Base-by-base conservation (phyloP, 2,797 vertebrate genomes). In the Molossus molossus region DNA sequence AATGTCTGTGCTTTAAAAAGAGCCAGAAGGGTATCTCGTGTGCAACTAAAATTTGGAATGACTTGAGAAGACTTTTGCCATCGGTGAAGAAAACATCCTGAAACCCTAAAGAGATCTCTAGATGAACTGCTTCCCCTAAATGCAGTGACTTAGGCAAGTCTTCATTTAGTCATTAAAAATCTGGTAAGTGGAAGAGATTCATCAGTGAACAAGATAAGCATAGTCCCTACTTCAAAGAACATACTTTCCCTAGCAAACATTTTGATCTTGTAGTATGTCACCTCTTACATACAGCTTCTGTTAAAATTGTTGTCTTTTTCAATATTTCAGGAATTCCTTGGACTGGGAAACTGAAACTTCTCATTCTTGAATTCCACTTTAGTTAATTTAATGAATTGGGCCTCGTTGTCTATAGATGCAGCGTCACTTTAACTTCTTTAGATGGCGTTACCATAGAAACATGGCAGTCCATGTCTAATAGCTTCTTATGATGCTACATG, bases 1-100 rank as follows among this genome's bases (percentile, higher is more conserved):
- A 95, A 79, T 57, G 58, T 91, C 48, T 80, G 13, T 65, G n/a
- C 55, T 89, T 73, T 60, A 69, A 37, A 79, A 93, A 53, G 29
- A 82, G 21, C 50, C 18, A 83, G 45, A 65, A 25, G 17, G 73
- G 70, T 69, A 79, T 94, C n/a, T 95, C 37, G n/a, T n/a, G 50
- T 0, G 50, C 55, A 83, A 57, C 17, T 60, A 76, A 84, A n/a
- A 95, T 45, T 57, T 55, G 48, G 4, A 70, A 69, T 83, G 53
- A 83, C 40, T 84, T 37, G 20, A 83, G 33, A 84, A 89, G 58
- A 87, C 12, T 27, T 33, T 67, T 18, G 1, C 76, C 15, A 65
- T 77, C 88, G 82, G 50, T 57, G n/a, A 80, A 67, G n/a, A 11
- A 88, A 87, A 83, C 53, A 62, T 64, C 25, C 82, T 73, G 40